A percentile compares a stretch with the other conserved stretches of the same genome.
These are phyloP conservation scores for Digitonthophagus gazella DNA, from an alignment of 2,888 invertebrate species.

Conservation along the genomic window DNA sequence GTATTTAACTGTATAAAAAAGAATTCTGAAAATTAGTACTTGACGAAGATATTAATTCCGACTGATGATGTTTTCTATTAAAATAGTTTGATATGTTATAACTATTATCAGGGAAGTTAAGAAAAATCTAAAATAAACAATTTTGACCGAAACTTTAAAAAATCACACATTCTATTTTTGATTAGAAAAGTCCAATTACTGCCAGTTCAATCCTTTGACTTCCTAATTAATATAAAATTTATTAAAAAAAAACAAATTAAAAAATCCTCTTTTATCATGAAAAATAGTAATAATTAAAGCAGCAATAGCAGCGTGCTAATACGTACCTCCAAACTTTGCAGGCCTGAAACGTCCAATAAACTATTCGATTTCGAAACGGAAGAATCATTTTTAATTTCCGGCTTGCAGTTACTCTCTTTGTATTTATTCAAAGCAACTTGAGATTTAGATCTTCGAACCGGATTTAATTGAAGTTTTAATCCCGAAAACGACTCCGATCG, in stretches of 20 bases:
- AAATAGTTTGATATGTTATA: too few relatives aligned
- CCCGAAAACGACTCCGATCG: conserved; percentile 47
- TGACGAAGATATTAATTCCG: too few relatives aligned
- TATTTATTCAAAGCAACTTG: conserved; percentile 49
- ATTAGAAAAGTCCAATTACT: too few relatives aligned
- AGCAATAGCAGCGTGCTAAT: conserved; percentile 5
- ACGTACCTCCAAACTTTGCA: conserved; percentile 53
- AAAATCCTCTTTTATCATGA: too few relatives aligned
- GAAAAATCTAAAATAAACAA: too few relatives aligned
- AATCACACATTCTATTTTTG: too few relatives aligned
- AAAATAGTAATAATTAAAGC: not conserved
- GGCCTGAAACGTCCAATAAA: conserved; percentile 50
- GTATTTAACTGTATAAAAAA: too few relatives aligned
- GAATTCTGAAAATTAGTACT: too few relatives aligned
- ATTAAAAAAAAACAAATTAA: conserved; percentile 14
- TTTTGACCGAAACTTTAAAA: too few relatives aligned
- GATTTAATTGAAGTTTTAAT: conserved; percentile 43
- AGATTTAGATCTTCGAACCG: conserved; percentile 52
- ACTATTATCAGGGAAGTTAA: too few relatives aligned
- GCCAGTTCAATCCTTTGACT: too few relatives aligned
- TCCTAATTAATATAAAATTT: conserved; percentile 17
- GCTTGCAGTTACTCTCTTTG: conserved; percentile 30
- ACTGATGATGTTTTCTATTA: too few relatives aligned
- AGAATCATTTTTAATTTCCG: conserved; percentile 10
- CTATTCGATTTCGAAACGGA: conserved; percentile 46